These are phyloP conservation scores for Crotophaga sulcirostris DNA, from an alignment of 2,113 vertebrate species.

Conservation along the genomic window DNA sequence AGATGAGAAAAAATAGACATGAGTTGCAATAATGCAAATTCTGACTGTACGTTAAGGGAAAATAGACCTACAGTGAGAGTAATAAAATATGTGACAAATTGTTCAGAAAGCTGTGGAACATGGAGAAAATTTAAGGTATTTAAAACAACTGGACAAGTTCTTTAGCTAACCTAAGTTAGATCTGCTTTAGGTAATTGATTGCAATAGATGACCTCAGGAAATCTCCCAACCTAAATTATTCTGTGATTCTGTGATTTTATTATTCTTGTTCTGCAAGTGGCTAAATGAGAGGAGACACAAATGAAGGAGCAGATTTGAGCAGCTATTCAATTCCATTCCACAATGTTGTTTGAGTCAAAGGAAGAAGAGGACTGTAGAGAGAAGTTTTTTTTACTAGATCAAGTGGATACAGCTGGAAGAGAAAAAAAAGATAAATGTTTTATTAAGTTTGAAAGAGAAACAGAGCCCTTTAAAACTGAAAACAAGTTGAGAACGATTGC, in stretches of 20 bases:
- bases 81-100: neutral
- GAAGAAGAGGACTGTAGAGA: neutral
- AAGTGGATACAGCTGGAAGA: neutral
- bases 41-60: neutral
- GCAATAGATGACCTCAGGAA: neutral
- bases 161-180: neutral
- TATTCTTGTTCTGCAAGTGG: neutral
- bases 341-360: neutral
- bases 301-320: neutral
- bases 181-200: neutral
- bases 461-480: neutral
- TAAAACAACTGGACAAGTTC: neutral
- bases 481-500: neutral
- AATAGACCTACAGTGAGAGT: neutral
- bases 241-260: neutral
- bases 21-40: neutral
- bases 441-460: neutral
- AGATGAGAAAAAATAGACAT: neutral
- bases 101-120: neutral
- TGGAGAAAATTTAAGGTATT: neutral
- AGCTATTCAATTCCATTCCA: neutral
- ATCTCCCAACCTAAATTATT: neutral
- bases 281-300: neutral
- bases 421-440: neutral
- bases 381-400: neutral